Conservation (phyloP, 37 sponge, comb jelly and placozoan genomes). For the Spongilla lacustris region DNA sequence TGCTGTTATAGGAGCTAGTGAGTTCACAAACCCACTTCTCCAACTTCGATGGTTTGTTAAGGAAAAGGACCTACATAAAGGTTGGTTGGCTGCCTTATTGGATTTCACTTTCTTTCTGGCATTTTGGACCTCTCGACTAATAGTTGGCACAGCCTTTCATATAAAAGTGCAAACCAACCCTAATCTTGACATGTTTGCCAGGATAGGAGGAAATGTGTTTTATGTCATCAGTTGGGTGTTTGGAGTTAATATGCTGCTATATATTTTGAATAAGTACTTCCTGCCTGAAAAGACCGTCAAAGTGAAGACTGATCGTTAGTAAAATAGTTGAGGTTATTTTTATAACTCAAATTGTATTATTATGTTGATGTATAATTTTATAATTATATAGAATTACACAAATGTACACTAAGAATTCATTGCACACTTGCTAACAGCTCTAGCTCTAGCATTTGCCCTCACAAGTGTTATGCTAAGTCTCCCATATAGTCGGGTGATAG, state of each 20-base stretch:
- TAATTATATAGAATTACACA: too few relatives aligned
- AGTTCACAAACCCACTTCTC: slow-evolving; percentile 85
- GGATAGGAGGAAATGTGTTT: slow-evolving; percentile 58
- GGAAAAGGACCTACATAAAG: slow-evolving; percentile 36
- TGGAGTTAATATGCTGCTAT: slow-evolving; percentile 42
- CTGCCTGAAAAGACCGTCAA: not conserved
- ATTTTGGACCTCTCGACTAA: slow-evolving; percentile 39
- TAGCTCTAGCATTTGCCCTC: too few relatives aligned
- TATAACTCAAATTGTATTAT: too few relatives aligned
- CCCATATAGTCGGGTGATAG: too few relatives aligned
- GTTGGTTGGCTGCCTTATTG: slow-evolving; percentile 19
- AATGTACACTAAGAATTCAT: too few relatives aligned
- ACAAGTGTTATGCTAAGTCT: too few relatives aligned
- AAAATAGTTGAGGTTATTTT: too few relatives aligned
- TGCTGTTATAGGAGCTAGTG: slow-evolving; percentile 82
- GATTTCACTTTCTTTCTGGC: slow-evolving; percentile 52
- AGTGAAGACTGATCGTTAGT: slow-evolving; percentile 5
- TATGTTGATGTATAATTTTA: too few relatives aligned
- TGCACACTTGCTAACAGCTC: too few relatives aligned
- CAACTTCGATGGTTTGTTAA: slow-evolving; percentile 81
- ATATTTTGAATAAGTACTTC: slow-evolving; percentile 21
- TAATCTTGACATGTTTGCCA: slow-evolving; percentile 32
- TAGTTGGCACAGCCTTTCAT: slow-evolving; percentile 54
- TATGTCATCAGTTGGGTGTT: slow-evolving; percentile 77
- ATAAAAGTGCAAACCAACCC: slow-evolving; percentile 45